These are phyloP conservation scores for Lasioglossum baleicum DNA, from an alignment of 1,140 invertebrate genomes.

Conservation along the genomic window DNA sequence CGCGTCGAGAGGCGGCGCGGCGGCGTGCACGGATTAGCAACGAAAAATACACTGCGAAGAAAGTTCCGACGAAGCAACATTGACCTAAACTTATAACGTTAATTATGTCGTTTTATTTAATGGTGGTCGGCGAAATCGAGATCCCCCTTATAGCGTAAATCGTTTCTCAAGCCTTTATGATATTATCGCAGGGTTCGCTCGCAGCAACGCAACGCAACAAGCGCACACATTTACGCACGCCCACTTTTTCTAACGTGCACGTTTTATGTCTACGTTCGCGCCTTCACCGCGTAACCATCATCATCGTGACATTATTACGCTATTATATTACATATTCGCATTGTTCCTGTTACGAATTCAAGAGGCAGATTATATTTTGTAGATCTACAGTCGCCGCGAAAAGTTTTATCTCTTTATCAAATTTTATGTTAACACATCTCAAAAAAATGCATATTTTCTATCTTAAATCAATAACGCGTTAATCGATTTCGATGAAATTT, in stretches of 20 bases:
- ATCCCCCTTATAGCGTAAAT: slow-evolving; percentile 49
- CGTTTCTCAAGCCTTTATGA: slow-evolving; percentile 44
- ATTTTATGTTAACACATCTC: too few species aligned
- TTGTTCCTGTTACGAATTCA: slow-evolving; percentile 27
- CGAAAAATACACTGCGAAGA: not conserved
- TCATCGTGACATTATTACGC: slow-evolving; percentile 30
- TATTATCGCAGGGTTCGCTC: slow-evolving; percentile 37
- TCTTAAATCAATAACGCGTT: too few species aligned
- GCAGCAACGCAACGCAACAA: not conserved
- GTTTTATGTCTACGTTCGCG: slow-evolving; percentile 29
- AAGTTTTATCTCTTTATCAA: too few species aligned
- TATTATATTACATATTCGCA: slow-evolving; percentile 24
- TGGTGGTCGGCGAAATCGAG: slow-evolving; percentile 40
- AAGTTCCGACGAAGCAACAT: slow-evolving; percentile 11
- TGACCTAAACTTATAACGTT: slow-evolving; percentile 42
- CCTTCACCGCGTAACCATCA: slow-evolving; percentile 34
- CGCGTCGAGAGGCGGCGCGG: too few species aligned
- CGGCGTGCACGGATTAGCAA: not conserved
- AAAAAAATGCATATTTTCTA: too few species aligned
- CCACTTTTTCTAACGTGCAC: not conserved
- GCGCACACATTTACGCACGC: slow-evolving; percentile 30
- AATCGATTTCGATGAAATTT: too few species aligned
- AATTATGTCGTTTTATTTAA: slow-evolving; percentile 50
- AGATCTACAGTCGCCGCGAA: too few species aligned
- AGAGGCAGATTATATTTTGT: too few species aligned